A percentile compares a stretch with the other conserved stretches of the same genome.
Evolutionary conservation across 1,140 invertebrate genomes (phyloP).

Genomic region (Eriocheir sinensis): DNA sequence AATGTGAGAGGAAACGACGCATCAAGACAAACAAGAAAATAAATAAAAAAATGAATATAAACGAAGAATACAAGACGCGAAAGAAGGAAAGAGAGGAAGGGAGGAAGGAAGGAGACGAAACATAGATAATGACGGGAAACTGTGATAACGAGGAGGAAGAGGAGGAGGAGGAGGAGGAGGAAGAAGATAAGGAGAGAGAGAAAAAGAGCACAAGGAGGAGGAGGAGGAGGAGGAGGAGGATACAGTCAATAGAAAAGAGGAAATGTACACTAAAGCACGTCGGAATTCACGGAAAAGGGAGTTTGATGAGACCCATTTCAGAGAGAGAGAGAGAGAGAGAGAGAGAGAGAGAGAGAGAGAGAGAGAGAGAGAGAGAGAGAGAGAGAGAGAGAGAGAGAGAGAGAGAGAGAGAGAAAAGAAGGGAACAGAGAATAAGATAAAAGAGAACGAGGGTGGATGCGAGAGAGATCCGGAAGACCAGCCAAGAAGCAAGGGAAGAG

Average conservation of each 20-base stretch:
- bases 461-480: too few relatives aligned
- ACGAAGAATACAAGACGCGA: not conserved
- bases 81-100: not conserved
- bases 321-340: not conserved
- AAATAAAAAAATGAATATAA: not conserved
- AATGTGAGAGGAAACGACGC: not conserved
- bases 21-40: too few relatives aligned
- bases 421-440: not conserved
- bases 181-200: not conserved
- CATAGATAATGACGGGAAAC: not conserved
- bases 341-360: slow-evolving; percentile 22
- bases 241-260: not conserved
- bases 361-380: not conserved
- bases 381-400: not conserved
- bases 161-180: not conserved
- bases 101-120: not conserved
- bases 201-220: not conserved
- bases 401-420: not conserved
- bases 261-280: not conserved
- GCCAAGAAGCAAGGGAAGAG: not conserved
- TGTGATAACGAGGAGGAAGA: not conserved
- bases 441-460: too few relatives aligned
- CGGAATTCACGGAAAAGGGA: not conserved
- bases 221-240: not conserved
- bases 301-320: not conserved